Evolutionary conservation across 2,797 vertebrate genomes (phyloP), one percentile per base, ranked within the genome.

Genomic region (Morelia viridis): DNA sequence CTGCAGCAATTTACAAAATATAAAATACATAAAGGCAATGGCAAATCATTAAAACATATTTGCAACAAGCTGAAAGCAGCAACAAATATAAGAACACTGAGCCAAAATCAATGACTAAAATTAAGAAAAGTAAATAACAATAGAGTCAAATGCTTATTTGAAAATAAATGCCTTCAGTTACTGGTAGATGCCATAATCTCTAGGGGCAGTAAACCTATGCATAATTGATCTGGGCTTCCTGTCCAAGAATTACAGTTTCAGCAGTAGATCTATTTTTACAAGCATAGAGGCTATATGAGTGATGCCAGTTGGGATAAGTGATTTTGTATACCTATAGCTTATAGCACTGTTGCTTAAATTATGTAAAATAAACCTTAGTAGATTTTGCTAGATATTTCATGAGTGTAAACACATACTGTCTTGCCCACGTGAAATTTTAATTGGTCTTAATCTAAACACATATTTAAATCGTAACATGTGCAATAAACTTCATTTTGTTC

Each of bases 221-320:
- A 84, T 17, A 12, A 76, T 56, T 90, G 9, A 22, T 64, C 15
- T 8, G 31, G 24, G 1, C 61, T 46, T 84, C 76, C 53, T 57
- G 13, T 65, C 60, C 31, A 89, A 35, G 24, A 64, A 46, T 13
- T 57, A 24, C 64, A 5, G 68, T 64, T 85, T 71, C 56, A 68
- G 56, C 57, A 89, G 50, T 60, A 50, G 31, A 61, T 87, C 22
- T 87, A 85, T n/a, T 90, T 87, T 86, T 92, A n/a, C n/a, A 85
- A 71, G 35, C 35, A 92, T 41, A 13, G 7, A 15, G 28, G 68
- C 86, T 85, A 57, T 22, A 50, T 76, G 17, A 76, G 12, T 89
- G 24, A 41, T 24, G 15, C 22, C 26, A 50, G 26, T 60, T 88
- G 26, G 12, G 68, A 61, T 86, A 71, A 31, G 35, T 41, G 13